Conservation (phyloP, 2,113 vertebrate genomes). For the Ciconia maguari region DNA sequence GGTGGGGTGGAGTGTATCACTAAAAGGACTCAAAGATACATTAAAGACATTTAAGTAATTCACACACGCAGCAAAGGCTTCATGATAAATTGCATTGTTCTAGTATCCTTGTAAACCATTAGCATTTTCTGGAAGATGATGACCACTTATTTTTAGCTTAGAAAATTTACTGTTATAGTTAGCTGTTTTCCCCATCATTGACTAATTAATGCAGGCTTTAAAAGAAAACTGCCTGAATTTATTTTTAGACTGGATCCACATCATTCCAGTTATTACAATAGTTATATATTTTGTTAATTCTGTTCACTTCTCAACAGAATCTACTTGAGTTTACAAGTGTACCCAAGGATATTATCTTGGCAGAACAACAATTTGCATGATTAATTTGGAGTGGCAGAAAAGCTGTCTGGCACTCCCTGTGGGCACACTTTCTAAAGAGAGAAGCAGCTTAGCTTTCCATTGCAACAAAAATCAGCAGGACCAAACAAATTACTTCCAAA, state of each 20-base stretch:
- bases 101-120: not conserved
- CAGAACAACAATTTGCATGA: not conserved
- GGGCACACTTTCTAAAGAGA: not conserved
- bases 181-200: not conserved
- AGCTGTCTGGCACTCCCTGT: constrained; percentile 32
- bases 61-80: not conserved
- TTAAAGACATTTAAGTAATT: not conserved
- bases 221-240: not conserved
- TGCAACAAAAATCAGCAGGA: constrained; percentile 35
- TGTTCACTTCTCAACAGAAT: not conserved
- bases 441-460: constrained; percentile 8
- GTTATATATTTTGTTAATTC: not conserved
- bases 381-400: constrained; percentile 20
- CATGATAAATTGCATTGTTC: not conserved
- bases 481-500: constrained; percentile 37
- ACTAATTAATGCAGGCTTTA: not conserved
- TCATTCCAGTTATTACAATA: not conserved
- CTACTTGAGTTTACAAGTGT: constrained; percentile 13
- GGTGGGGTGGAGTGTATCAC: not conserved
- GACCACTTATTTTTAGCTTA: not conserved
- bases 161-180: not conserved
- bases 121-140: not conserved
- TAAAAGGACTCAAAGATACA: not conserved
- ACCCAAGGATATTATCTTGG: constrained; percentile 30
- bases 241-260: not conserved